Evolutionary conservation across 1,140 invertebrate species (phyloP).

Genomic region (Hypsibius dujardini): DNA sequence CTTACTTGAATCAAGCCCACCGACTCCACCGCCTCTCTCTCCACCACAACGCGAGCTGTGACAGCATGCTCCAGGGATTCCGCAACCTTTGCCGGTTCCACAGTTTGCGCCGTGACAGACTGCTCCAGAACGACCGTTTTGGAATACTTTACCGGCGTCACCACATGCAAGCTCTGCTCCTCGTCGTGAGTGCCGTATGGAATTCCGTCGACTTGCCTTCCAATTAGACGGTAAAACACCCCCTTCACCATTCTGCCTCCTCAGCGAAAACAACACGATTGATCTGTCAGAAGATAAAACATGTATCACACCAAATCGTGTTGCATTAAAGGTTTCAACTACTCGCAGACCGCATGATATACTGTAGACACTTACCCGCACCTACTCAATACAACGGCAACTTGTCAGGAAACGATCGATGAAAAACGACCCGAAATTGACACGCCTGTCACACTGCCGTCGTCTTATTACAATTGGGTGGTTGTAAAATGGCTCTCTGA

Average conservation of each 20-base stretch:
- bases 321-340: too few species aligned
- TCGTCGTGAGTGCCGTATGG: not conserved
- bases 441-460: too few species aligned
- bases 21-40: not conserved
- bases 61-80: not conserved
- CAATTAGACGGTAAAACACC: not conserved
- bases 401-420: too few species aligned
- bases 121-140: not conserved
- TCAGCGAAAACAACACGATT: not conserved
- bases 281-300: not conserved
- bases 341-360: too few species aligned
- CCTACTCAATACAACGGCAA: too few species aligned
- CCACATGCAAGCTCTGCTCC: slow-evolving; percentile 4
- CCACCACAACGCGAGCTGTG: not conserved
- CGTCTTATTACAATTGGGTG: too few species aligned
- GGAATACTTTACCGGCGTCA: not conserved
- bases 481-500: too few species aligned
- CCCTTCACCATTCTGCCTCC: not conserved
- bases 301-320: not conserved
- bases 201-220: not conserved
- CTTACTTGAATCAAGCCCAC: not conserved
- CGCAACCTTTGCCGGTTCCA: not conserved
- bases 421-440: too few species aligned
- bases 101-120: not conserved
- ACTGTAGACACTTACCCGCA: too few species aligned